A percentile compares a stretch with the other conserved stretches of the same genome.
Conservation (phyloP, 2,113 vertebrate genomes). For the Pungitius pungitius region DNA sequence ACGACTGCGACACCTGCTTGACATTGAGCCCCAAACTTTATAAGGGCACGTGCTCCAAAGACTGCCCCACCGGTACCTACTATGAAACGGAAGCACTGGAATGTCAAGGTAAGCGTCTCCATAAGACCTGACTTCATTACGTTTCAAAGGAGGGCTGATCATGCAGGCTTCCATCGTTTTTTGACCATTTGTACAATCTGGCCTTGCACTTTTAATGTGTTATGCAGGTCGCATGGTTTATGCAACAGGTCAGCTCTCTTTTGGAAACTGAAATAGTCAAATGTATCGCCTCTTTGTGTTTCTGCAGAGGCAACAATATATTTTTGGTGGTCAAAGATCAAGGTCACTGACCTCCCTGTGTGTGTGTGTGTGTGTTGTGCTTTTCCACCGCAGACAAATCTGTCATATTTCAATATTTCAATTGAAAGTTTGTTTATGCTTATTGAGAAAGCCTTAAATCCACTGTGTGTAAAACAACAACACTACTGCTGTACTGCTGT, state of each 20-base stretch:
- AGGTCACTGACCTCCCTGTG: not conserved
- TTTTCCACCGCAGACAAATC: too few relatives aligned
- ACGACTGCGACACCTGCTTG: slow-evolving; percentile 83
- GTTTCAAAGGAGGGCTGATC: not conserved
- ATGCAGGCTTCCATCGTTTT: not conserved
- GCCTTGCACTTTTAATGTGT: not conserved
- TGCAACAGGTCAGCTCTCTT: not conserved
- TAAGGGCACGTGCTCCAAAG: slow-evolving; percentile 77
- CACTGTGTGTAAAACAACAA: not conserved
- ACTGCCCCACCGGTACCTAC: slow-evolving; percentile 79
- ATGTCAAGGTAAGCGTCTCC: slow-evolving; percentile 78
- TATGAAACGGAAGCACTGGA: slow-evolving; percentile 75
- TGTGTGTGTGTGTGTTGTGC: too few relatives aligned
- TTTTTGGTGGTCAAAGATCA: not conserved
- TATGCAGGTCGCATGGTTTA: not conserved
- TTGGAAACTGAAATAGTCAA: not conserved
- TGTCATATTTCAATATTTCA: not conserved
- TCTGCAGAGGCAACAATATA: not conserved
- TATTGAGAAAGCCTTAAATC: not conserved
- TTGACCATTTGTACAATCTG: not conserved
- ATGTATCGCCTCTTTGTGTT: too few relatives aligned
- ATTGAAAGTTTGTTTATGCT: not conserved
- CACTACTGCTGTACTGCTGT: not conserved
- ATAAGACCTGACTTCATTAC: not conserved
- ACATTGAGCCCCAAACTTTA: slow-evolving; percentile 76